Base-by-base conservation (phyloP, 2,888 invertebrate species). In the Cistogaster globosa region DNA sequence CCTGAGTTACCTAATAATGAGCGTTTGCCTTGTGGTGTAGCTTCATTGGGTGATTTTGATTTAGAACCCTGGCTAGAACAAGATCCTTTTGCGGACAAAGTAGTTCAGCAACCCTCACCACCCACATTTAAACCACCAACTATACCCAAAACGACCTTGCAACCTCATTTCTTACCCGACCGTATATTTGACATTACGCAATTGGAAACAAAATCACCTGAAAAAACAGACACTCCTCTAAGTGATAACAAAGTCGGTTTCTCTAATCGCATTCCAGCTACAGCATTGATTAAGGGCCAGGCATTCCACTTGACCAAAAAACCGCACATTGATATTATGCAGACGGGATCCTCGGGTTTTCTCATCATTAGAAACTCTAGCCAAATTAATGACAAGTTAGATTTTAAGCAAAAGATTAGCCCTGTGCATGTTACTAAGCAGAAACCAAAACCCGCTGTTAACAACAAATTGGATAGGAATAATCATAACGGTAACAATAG, bases 311-410 rank as follows among this genome's bases (percentile, higher is more conserved):
- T 62, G 11, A 14, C 51, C 38, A 87, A 84, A 58, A 88, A 86
- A 1, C 84, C 78, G 14, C 88, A 89, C 20, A 86, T 90, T 14
- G 90, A 91, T 60, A 88, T 92, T 18, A 88, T 86, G 67, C 87
- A 90, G 0, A 90, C 91, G 55, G 87, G 89, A 5, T 87, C 88
- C 1, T 88, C 84, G 8, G 90, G 90, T 8, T 88, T 90, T 38
- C 90, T 90, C 8, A 87, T 89, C 60, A 89, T 90, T 1, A 67
- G 79, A 7, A 90, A 89, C 48, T 78, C 86, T 11, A 89, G 89
- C n/a, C 92, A 92, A 83, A 93, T 95, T 63, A 94, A 94, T 87
- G 94, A 94, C 90, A 95, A 95, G 93, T 93, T 95, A 75, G 95
- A 95, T 93, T 93, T 95, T 0, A 89, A 89, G 85, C 89, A 89